Evolutionary conservation across 2,888 invertebrate genomes (phyloP).

Genomic region (Anorthoa munda): DNA sequence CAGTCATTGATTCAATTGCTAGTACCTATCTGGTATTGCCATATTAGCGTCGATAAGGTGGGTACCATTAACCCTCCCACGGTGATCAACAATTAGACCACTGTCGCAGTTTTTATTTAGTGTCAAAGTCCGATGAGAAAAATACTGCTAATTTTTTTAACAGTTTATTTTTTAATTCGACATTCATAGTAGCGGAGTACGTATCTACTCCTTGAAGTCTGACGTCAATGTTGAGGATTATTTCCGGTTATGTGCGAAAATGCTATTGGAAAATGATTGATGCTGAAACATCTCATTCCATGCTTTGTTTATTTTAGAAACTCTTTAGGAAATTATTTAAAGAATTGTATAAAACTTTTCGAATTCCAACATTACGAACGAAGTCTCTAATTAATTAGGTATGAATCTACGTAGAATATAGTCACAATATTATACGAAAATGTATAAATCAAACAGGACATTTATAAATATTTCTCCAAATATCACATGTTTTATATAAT

Average conservation of each 20-base stretch:
- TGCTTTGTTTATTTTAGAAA: conserved; percentile 27
- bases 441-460: conserved; percentile 33
- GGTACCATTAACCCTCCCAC: conserved; percentile 65
- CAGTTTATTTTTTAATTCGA: conserved; percentile 9
- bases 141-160: conserved; percentile 28
- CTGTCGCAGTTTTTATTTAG: conserved; percentile 60
- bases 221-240: conserved; percentile 39
- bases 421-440: conserved; percentile 29
- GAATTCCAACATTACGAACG: neutral
- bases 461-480: conserved; percentile 32
- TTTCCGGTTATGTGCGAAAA: conserved; percentile 31
- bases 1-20: conserved; percentile 29
- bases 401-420: neutral
- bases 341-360: neutral
- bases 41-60: conserved; percentile 63
- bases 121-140: conserved; percentile 61
- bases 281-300: conserved; percentile 10
- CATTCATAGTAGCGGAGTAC: neutral
- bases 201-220: conserved; percentile 4
- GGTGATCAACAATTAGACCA: conserved; percentile 66
- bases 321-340: conserved; percentile 13
- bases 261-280: conserved; percentile 24
- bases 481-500: conserved; percentile 48
- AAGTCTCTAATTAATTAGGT: neutral
- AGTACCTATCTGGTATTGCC: conserved; percentile 28